Evolutionary conservation across 2,113 vertebrate species (phyloP), one percentile per base, ranked within the genome.

Genomic region (Cranoglanis bouderius): DNA sequence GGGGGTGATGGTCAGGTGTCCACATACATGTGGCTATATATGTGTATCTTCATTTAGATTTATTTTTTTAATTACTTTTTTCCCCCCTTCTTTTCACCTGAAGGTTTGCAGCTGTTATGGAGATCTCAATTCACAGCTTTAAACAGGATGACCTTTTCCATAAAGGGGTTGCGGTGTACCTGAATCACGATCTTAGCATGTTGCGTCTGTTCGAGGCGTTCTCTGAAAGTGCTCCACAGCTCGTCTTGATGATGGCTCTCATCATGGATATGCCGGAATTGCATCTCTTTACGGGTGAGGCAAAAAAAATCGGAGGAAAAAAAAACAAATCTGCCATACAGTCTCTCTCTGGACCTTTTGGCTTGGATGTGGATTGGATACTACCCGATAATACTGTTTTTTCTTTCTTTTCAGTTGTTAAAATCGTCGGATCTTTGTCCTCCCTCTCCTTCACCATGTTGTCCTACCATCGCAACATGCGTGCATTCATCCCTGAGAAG

Each of bases 121-220:
- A 90, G 59, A 88, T 86, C 29, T 87, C 91, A 19, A 32, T 77
- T 32, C 8, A 3, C 7, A 83, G 26, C 10, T 40, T 86, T 38
- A 43, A 32, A 18, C 32, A 55, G 21, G 4, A 1, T 0, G 38
- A 89, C 4, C 3, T 92, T 90, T 92, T 70, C 89, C 74, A 0
- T 70, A 92, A 86, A 92, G 67, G 88, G 88, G 26, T 90, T 3
- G 93, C 82, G 84, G 92, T 93, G 86, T 96, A 95, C 93, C 92
- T 96, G 72, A 94, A 93, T 6, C 92, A 96, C 0, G 97, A 97
- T 88, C 95, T 97, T 94, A 97, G 96, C 93, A 95, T 97, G 95
- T 92, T 97, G 92, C 95, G 96, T 6, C 95, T 97, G 86, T 95
- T 97, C 0, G 95, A 97, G 94, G 96, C 95, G 43, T 97, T 97